Evolutionary conservation across 1,140 invertebrate species (phyloP).

Genomic region (Aleiodes sp.): DNA sequence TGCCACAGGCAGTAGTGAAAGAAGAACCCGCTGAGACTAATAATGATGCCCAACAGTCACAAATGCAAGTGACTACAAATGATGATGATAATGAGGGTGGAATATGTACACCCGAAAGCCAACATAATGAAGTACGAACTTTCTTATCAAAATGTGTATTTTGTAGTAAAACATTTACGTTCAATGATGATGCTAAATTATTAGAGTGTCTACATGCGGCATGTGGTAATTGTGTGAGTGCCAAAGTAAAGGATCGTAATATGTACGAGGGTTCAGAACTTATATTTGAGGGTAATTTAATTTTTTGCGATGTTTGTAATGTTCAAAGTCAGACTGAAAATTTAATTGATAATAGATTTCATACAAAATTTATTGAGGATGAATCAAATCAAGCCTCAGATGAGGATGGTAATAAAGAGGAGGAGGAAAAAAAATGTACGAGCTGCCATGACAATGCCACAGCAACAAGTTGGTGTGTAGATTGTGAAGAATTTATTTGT

Average conservation of each 20-base stretch:
- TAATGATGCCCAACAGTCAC: constrained; percentile 11
- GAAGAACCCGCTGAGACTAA: background rate
- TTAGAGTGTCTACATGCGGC: constrained; percentile 87
- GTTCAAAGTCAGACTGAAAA: constrained; percentile 57
- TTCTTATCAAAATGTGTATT: constrained; percentile 72
- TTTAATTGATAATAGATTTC: constrained; percentile 59
- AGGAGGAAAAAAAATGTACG: constrained; percentile 79
- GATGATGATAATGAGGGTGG: constrained; percentile 56
- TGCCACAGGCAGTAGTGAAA: background rate
- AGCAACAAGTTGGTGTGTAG: constrained; percentile 86
- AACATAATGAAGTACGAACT: constrained; percentile 58
- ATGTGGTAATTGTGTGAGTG: constrained; percentile 78
- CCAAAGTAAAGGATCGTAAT: constrained; percentile 73
- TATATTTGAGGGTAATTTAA: constrained; percentile 50
- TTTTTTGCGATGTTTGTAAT: constrained; percentile 58
- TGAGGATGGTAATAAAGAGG: constrained; percentile 55
- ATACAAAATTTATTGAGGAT: constrained; percentile 59
- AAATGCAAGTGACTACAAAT: constrained; percentile 38
- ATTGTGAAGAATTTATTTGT: constrained; percentile 91
- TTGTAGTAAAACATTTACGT: constrained; percentile 72
- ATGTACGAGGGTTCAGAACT: constrained; percentile 58
- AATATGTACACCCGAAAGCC: constrained; percentile 67
- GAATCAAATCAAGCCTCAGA: constrained; percentile 61
- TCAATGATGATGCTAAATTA: constrained; percentile 77
- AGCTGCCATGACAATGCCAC: constrained; percentile 84